Conservation (phyloP, 2,113 vertebrate genomes). For the Cynoglossus semilaevis region DNA sequence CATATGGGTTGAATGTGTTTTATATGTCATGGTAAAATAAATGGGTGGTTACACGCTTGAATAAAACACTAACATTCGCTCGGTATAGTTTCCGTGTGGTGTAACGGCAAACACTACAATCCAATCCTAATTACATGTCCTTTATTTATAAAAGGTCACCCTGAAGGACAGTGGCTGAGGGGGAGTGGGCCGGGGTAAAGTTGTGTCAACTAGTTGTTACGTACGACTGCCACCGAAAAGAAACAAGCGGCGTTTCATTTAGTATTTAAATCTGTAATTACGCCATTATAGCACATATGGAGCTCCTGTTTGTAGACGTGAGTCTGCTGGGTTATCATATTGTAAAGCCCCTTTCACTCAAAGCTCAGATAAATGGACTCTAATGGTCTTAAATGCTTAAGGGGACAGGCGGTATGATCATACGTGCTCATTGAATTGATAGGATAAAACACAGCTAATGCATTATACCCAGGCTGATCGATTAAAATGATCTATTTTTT, state of each 20-base stretch:
- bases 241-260: conserved; percentile 30
- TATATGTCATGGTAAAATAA: too few species aligned
- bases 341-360: conserved; percentile 8
- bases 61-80: too few species aligned
- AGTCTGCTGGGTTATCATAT: background rate
- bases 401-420: background rate
- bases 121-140: conserved; percentile 34
- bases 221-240: background rate
- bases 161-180: conserved; percentile 78
- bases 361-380: conserved; percentile 18
- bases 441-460: conserved; percentile 28
- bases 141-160: conserved; percentile 75
- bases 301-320: too few species aligned
- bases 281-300: conserved; percentile 10
- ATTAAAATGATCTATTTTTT: too few species aligned
- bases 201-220: background rate
- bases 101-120: background rate
- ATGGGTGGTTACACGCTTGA: too few species aligned
- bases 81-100: too few species aligned
- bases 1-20: too few species aligned
- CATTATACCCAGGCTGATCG: too few species aligned
- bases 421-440: conserved; percentile 24
- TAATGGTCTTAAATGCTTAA: conserved; percentile 39
- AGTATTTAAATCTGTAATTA: background rate
- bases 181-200: too few species aligned